A percentile compares a stretch with the other conserved stretches of the same genome.
Evolutionary conservation across 2,888 invertebrate genomes (phyloP).

Genomic region (Neocrepidodera transversa): DNA sequence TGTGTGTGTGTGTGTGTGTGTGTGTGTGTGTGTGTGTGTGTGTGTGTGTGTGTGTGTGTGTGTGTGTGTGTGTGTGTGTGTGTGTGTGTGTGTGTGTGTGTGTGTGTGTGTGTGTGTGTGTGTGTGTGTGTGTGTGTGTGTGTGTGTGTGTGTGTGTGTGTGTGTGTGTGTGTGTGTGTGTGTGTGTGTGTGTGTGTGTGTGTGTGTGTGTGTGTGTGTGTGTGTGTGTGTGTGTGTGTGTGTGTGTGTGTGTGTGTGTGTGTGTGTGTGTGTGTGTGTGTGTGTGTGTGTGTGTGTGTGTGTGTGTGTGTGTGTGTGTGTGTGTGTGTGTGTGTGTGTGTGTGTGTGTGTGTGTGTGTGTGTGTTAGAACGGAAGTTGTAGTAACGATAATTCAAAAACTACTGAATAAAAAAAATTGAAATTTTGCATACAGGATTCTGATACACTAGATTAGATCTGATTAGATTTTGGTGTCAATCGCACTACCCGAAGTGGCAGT

Average conservation of each 20-base stretch:
- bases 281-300: conserved; percentile 1
- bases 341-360: background rate
- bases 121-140: conserved; percentile 1
- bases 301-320: conserved; percentile 1
- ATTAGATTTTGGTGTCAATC: too few species aligned
- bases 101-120: conserved; percentile 1
- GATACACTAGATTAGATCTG: too few species aligned
- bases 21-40: conserved; percentile 1
- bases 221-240: conserved; percentile 1
- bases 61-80: conserved; percentile 1
- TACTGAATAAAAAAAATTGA: too few species aligned
- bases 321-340: background rate
- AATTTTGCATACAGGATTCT: too few species aligned
- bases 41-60: conserved; percentile 1
- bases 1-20: conserved; percentile 1
- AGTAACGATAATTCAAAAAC: too few species aligned
- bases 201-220: conserved; percentile 1
- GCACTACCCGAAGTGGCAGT: too few species aligned
- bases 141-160: conserved; percentile 1
- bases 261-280: conserved; percentile 1
- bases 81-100: conserved; percentile 1
- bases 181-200: conserved; percentile 1
- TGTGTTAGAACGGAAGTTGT: too few species aligned
- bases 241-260: conserved; percentile 1
- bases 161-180: conserved; percentile 1